Conservation (phyloP, 53 echinoderm and acorn worm species). For the Echinarachnius parma region DNA sequence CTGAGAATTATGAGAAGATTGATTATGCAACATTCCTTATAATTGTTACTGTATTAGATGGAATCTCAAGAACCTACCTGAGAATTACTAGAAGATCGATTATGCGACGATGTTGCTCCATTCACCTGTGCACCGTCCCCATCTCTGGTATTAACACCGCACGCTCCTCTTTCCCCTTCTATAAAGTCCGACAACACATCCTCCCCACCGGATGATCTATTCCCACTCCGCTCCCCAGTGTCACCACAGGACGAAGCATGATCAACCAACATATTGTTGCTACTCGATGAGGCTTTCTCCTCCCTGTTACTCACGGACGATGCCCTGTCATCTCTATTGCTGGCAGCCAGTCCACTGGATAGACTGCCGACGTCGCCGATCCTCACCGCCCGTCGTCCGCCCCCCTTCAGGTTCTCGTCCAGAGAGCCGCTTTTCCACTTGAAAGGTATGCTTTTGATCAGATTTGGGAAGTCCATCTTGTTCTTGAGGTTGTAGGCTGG, state of each 20-base stretch:
- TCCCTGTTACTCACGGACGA: not conserved
- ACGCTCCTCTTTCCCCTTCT: not conserved
- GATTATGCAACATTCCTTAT: no score
- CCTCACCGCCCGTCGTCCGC: not conserved
- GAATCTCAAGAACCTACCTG: no score
- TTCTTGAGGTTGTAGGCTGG: slow-evolving; percentile 24
- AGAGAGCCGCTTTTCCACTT: not conserved
- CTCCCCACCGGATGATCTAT: not conserved
- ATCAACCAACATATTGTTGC: no score
- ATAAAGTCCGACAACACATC: not conserved
- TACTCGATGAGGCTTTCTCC: not conserved
- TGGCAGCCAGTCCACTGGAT: not conserved
- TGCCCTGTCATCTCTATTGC: not conserved
- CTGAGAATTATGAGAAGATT: no score
- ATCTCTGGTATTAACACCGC: no score
- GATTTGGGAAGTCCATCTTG: slow-evolving; percentile 16
- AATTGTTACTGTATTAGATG: no score
- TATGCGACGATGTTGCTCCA: no score
- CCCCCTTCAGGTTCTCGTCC: not conserved
- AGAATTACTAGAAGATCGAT: no score
- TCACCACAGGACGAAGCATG: not conserved
- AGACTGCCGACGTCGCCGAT: not conserved
- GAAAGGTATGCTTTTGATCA: slow-evolving; percentile 35
- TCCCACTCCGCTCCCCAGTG: not conserved
- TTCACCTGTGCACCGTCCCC: no score